phyloP scores from a whole-genome alignment of 1,140 invertebrate genomes.

The Nasonia vitripennis region DNA sequence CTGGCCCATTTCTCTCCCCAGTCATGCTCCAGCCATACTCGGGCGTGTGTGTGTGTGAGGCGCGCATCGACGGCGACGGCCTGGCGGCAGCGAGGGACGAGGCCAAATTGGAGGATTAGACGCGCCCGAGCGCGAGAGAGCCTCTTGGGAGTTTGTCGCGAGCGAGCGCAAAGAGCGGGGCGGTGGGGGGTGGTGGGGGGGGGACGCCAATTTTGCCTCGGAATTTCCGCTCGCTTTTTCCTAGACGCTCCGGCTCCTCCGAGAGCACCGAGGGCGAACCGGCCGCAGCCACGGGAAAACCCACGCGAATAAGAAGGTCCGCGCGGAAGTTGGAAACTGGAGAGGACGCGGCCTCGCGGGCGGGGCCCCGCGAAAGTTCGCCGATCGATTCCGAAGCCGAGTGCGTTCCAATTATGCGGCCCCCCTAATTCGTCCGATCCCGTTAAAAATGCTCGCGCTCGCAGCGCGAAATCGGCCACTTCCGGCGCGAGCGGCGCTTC shows the following conservation, averaged over 20 bases:
- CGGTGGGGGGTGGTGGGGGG: too few relatives aligned
- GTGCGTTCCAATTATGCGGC: too few relatives aligned
- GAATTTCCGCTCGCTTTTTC: constrained; percentile 20
- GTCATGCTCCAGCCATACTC: background rate
- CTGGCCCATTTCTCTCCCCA: constrained; percentile 23
- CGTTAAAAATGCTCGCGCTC: constrained; percentile 54
- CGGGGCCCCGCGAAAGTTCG: too few relatives aligned
- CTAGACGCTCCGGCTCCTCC: too few relatives aligned
- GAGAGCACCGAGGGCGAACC: too few relatives aligned
- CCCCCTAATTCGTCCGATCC: constrained; percentile 41
- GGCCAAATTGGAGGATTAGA: constrained; percentile 54
- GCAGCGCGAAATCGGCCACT: constrained; percentile 69
- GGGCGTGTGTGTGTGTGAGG: background rate
- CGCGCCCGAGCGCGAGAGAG: constrained; percentile 55
- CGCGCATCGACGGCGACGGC: background rate
- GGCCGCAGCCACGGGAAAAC: too few relatives aligned
- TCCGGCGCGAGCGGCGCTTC: constrained; percentile 70
- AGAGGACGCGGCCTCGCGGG: too few relatives aligned
- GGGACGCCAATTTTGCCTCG: too few relatives aligned
- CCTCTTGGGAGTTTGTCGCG: constrained; percentile 48
- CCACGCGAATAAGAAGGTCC: too few relatives aligned
- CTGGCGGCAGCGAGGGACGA: constrained; percentile 28
- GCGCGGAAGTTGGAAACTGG: too few relatives aligned
- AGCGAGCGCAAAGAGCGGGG: background rate
- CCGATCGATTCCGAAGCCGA: too few relatives aligned